phyloP scores from a whole-genome alignment of 2,113 vertebrate species.

The Odontesthes bonariensis region DNA sequence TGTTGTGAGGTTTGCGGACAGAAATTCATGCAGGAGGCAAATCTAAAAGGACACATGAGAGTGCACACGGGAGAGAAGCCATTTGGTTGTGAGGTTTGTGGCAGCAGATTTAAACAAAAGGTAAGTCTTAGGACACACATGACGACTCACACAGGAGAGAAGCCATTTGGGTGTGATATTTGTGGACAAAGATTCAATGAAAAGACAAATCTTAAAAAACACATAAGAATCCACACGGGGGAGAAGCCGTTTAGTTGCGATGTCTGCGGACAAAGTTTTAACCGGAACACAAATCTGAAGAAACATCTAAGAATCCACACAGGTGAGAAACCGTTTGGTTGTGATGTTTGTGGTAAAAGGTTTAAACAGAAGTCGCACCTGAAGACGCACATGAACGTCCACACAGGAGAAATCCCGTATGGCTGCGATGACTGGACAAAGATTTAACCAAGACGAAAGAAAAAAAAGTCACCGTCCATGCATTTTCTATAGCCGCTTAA shows the following conservation, averaged over 20 bases:
- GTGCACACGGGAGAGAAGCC: not conserved
- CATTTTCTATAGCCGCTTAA: no score
- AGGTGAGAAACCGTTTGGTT: not conserved
- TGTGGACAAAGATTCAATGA: not conserved
- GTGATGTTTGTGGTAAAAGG: not conserved
- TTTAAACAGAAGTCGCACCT: not conserved
- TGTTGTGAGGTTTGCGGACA: not conserved
- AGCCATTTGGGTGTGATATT: not conserved
- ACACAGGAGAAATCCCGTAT: not conserved
- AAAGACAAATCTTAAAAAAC: not conserved
- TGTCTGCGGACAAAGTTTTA: not conserved
- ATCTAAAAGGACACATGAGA: not conserved
- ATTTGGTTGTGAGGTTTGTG: not conserved
- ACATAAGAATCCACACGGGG: not conserved
- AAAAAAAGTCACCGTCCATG: no score
- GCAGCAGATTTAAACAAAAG: not conserved
- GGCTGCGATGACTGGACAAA: no score
- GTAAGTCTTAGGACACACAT: not conserved
- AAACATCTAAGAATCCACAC: not conserved
- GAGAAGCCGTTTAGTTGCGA: not conserved
- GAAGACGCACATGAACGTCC: not conserved
- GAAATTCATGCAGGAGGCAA: not conserved
- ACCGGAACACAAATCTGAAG: not conserved
- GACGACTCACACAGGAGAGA: not conserved
- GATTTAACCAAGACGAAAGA: no score